Conservation (phyloP, 2,113 vertebrate species). For the Egretta garzetta region DNA sequence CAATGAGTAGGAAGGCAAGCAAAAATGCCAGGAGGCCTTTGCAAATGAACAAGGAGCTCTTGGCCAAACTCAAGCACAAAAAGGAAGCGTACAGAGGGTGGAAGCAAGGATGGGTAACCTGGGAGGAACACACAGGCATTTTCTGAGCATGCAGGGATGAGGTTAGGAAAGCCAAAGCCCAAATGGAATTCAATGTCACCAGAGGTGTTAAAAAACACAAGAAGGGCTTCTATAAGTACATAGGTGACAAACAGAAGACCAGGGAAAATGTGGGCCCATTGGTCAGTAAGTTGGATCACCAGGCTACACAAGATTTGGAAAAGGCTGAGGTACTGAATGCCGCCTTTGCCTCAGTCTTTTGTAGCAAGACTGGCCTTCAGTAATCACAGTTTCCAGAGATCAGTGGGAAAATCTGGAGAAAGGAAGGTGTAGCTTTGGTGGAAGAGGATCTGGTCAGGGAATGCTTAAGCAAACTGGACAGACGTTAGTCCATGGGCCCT, state of each 20-base stretch:
- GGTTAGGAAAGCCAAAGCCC: not conserved
- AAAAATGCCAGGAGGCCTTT: not conserved
- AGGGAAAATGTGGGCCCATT: not conserved
- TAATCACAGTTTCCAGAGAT: not conserved
- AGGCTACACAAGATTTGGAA: not conserved
- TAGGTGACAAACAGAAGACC: not conserved
- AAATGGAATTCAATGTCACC: not conserved
- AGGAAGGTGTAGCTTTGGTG: not conserved
- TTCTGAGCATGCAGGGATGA: not conserved
- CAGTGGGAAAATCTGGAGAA: not conserved
- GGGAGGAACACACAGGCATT: not conserved
- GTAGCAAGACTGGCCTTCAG: not conserved
- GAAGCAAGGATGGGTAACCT: not conserved
- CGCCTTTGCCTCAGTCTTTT: not conserved
- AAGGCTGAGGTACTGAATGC: not conserved
- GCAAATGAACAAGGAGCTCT: not conserved
- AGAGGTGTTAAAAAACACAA: not conserved
- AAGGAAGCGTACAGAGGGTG: not conserved
- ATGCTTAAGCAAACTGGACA: not conserved
- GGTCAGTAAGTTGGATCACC: not conserved
- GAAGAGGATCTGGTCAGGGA: not conserved
- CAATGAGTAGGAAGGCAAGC: not conserved
- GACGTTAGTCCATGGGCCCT: too few relatives aligned
- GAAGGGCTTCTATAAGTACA: not conserved
- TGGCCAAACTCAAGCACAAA: not conserved